Evolutionary conservation across 2,888 invertebrate genomes (phyloP).

Genomic region (Uropetala carovei): DNA sequence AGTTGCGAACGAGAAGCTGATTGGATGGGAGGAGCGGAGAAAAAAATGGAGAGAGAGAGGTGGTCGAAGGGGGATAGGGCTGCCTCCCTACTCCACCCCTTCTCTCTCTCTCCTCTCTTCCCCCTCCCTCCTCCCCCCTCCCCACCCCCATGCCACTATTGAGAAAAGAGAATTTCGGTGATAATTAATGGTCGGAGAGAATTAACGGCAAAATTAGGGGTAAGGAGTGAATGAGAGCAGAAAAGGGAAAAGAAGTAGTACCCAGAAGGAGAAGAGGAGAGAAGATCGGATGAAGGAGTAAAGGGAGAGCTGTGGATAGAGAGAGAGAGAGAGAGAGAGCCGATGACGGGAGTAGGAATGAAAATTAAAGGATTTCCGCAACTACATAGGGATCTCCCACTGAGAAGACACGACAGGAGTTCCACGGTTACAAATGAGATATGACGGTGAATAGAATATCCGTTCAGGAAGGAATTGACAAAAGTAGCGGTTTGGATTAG

Average conservation of each 20-base stretch:
- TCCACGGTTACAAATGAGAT: neutral
- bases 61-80: neutral
- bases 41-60: neutral
- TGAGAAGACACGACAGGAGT: neutral
- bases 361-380: neutral
- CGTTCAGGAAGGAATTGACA: conserved; percentile 6
- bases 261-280: neutral
- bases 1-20: conserved; percentile 46
- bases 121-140: neutral
- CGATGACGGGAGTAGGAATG: neutral
- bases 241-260: neutral
- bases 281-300: neutral
- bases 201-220: conserved; percentile 60
- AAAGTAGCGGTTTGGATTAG: conserved; percentile 8
- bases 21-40: conserved; percentile 18
- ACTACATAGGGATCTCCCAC: neutral
- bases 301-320: neutral
- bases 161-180: conserved; percentile 49
- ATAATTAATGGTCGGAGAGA: conserved; percentile 56
- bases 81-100: neutral
- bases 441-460: neutral
- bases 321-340: neutral
- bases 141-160: neutral
- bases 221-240: conserved; percentile 47
- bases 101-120: too few species aligned